These are phyloP conservation scores for Phasianus colchicus DNA, from an alignment of 2,113 vertebrate species.

Conservation along the genomic window DNA sequence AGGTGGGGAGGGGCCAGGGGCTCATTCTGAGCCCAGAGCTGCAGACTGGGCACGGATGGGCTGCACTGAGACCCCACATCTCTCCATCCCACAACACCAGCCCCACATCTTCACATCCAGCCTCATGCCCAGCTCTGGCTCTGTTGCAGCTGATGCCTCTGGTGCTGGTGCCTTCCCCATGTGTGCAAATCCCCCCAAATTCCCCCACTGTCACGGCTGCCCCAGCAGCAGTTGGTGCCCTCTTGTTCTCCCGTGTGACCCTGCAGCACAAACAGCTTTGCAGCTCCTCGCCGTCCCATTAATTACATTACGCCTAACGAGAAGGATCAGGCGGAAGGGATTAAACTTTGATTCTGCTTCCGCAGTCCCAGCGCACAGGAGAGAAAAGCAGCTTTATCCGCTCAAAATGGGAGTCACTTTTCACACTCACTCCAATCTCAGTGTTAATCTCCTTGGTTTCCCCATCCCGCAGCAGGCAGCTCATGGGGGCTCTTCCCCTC, in stretches of 20 bases:
- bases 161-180: fast-evolving
- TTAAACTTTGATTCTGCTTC: conserved; percentile 52
- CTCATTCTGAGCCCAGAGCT: background rate
- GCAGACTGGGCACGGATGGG: background rate
- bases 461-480: background rate
- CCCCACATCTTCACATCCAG: background rate
- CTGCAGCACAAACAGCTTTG: conserved; percentile 12
- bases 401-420: background rate
- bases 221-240: conserved; percentile 17
- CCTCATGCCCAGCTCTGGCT: background rate
- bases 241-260: background rate
- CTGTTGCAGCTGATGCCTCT: background rate
- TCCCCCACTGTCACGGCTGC: background rate
- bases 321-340: conserved; percentile 66
- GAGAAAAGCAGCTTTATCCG: conserved; percentile 40
- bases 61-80: background rate
- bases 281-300: conserved; percentile 10
- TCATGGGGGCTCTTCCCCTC: background rate
- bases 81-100: background rate
- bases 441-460: background rate
- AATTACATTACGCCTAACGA: conserved; percentile 57
- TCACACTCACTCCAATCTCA: background rate
- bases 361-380: fast-evolving
- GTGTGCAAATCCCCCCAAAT: fast-evolving
- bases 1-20: conserved; percentile 30